Conservation (phyloP, 2,797 vertebrate genomes). For the Rhincodon typus region DNA sequence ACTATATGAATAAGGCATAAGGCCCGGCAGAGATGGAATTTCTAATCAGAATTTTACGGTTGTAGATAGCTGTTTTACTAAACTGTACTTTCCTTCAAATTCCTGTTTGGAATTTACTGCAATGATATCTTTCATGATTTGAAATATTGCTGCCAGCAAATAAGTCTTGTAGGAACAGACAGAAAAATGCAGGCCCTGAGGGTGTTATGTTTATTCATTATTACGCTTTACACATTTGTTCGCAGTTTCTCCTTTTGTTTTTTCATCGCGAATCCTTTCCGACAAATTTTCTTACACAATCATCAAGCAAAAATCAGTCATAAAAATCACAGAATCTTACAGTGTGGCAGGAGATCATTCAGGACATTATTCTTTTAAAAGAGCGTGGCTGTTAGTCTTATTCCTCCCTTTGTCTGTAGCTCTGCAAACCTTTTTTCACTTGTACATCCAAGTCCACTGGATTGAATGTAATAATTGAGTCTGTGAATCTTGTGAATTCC, state of each 20-base stretch:
- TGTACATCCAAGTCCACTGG: neutral
- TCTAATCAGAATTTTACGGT: slow-evolving; percentile 25
- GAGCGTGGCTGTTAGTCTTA: neutral
- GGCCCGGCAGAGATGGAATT: neutral
- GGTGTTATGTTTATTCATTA: neutral
- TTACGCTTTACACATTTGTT: neutral
- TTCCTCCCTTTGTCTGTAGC: neutral
- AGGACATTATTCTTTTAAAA: neutral
- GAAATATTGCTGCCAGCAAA: neutral
- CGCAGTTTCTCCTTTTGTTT: neutral
- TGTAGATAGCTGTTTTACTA: neutral
- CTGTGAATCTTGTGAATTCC: neutral
- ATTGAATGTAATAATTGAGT: neutral
- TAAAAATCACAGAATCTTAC: too few relatives aligned
- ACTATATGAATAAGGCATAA: neutral
- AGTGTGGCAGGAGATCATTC: neutral
- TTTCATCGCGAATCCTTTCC: slow-evolving; percentile 10
- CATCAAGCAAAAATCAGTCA: neutral
- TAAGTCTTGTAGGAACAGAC: neutral
- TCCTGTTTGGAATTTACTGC: neutral
- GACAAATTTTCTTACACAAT: neutral
- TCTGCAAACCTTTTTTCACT: neutral
- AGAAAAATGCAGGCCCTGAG: slow-evolving; percentile 6
- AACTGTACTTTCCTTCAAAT: neutral
- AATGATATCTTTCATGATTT: neutral